These are phyloP conservation scores for Connochaetes taurinus DNA, from an alignment of 2,113 vertebrate genomes.

Conservation along the genomic window DNA sequence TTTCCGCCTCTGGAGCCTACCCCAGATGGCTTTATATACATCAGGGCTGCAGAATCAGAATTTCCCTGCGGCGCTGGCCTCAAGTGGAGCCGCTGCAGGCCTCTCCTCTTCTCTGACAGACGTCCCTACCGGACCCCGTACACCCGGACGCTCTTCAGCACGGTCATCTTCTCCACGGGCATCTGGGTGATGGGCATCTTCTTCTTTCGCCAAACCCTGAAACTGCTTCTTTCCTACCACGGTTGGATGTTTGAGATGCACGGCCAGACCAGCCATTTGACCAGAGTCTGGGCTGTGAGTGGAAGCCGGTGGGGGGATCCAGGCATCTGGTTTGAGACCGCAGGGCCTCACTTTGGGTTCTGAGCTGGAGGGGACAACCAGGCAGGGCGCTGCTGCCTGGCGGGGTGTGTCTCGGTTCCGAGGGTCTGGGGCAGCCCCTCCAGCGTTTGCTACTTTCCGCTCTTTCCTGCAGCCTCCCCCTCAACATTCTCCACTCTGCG, in stretches of 20 bases:
- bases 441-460: background rate
- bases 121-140: constrained; percentile 25
- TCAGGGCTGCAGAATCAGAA: background rate
- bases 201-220: constrained; percentile 87
- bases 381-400: background rate
- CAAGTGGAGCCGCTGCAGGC: background rate
- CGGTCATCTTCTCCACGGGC: constrained; percentile 88
- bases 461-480: background rate
- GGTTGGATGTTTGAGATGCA: constrained; percentile 97
- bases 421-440: background rate
- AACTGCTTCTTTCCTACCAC: constrained; percentile 92
- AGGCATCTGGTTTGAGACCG: background rate
- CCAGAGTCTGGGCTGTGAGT: constrained; percentile 91
- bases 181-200: constrained; percentile 90
- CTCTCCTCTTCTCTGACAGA: background rate
- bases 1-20: background rate
- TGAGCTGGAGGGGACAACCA: background rate
- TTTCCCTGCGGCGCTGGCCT: background rate
- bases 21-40: background rate
- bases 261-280: constrained; percentile 84
- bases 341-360: background rate
- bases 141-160: constrained; percentile 80
- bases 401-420: background rate
- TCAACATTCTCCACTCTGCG: background rate
- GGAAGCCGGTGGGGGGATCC: background rate